Conservation (phyloP, 2,113 vertebrate genomes). For the Hydrolagus affinis region DNA sequence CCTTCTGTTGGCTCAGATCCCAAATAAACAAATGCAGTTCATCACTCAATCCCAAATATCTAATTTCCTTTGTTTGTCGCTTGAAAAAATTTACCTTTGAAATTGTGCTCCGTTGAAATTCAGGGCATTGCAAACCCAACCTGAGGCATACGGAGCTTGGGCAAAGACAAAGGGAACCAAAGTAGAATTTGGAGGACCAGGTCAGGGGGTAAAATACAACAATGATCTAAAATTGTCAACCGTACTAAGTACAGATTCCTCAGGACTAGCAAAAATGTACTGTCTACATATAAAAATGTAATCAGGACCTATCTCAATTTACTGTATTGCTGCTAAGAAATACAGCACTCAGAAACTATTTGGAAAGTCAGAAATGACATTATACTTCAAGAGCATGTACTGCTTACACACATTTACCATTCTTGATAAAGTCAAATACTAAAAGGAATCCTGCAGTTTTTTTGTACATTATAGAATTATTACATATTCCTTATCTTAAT, state of each 20-base stretch:
- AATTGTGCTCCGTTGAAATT: neutral
- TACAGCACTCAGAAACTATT: neutral
- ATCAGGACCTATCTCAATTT: neutral
- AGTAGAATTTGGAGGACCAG: neutral
- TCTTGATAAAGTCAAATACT: neutral
- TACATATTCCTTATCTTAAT: neutral
- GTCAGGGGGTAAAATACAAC: neutral
- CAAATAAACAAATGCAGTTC: too few species aligned
- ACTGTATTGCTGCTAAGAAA: neutral
- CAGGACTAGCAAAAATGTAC: neutral
- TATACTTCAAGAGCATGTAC: neutral
- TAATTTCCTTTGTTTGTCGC: too few species aligned
- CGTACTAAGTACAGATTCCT: neutral
- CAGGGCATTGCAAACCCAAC: neutral
- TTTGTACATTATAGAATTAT: neutral
- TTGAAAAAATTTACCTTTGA: too few species aligned
- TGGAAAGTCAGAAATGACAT: too few species aligned
- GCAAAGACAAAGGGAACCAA: neutral
- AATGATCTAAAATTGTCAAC: neutral
- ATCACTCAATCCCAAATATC: too few species aligned
- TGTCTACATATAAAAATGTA: neutral
- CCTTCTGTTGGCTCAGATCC: too few species aligned
- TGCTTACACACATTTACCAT: neutral
- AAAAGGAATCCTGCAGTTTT: neutral
- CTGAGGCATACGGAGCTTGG: neutral